Conservation (phyloP, 2,113 vertebrate species). For the Pontoporia blainvillei region DNA sequence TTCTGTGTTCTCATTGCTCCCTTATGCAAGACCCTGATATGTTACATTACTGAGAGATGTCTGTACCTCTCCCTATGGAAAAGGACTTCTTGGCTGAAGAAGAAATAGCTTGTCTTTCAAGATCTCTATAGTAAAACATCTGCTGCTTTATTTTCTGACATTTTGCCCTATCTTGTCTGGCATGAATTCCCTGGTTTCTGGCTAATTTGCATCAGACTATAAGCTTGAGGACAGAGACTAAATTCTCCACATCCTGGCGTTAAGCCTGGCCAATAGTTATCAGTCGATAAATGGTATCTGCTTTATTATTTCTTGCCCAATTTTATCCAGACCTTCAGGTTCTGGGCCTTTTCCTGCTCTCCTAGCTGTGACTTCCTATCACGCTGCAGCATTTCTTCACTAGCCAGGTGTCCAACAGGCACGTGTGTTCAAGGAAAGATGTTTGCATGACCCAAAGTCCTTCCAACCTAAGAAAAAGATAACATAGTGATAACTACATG, state of each 20-base stretch:
- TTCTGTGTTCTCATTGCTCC: not conserved
- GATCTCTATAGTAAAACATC: not conserved
- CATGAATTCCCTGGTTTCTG: not conserved
- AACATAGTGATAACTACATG: not conserved
- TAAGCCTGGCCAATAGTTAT: not conserved
- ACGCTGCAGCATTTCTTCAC: not conserved
- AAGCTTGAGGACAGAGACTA: not conserved
- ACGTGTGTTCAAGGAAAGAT: not conserved
- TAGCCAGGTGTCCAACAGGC: not conserved
- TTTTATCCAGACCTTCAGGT: not conserved
- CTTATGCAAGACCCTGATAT: not conserved
- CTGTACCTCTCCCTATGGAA: not conserved
- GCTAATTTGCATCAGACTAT: not conserved
- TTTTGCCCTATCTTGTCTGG: not conserved
- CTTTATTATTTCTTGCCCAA: not conserved
- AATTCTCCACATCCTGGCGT: not conserved
- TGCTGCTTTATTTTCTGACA: not conserved
- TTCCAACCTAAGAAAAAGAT: conserved; percentile 13
- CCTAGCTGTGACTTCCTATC: not conserved
- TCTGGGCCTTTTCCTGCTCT: not conserved
- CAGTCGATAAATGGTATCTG: not conserved
- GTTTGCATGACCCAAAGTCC: not conserved
- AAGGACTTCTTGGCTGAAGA: not conserved
- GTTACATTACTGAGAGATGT: not conserved
- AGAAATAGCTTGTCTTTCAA: not conserved